phyloP scores from a whole-genome alignment of 2,888 invertebrate genomes.

The Mantis religiosa region DNA sequence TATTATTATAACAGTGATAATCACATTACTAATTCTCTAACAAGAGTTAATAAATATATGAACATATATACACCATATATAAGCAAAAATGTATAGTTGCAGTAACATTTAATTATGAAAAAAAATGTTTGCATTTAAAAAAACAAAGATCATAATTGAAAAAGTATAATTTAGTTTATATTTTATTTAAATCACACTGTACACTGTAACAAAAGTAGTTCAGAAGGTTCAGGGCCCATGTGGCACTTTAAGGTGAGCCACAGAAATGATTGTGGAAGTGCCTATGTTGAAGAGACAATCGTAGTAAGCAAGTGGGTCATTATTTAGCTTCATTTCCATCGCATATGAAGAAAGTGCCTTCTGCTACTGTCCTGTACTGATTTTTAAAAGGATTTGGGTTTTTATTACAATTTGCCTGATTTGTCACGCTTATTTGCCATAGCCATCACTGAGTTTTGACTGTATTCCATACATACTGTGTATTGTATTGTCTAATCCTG shows the following conservation, averaged over 20 bases:
- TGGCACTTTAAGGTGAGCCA: neutral
- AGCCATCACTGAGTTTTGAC: constrained; percentile 46
- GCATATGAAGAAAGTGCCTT: constrained; percentile 33
- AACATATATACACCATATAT: constrained; percentile 18
- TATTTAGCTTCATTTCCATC: constrained; percentile 28
- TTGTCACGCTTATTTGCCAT: constrained; percentile 44
- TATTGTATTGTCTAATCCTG: constrained; percentile 52
- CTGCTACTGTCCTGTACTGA: constrained; percentile 33
- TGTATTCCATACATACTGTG: constrained; percentile 40
- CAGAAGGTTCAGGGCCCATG: constrained; percentile 1
- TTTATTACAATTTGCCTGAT: constrained; percentile 34
- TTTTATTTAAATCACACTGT: neutral
- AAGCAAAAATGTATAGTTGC: constrained; percentile 13
- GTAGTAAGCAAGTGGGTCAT: constrained; percentile 23
- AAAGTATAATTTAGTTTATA: constrained; percentile 6
- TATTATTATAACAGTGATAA: constrained; percentile 15
- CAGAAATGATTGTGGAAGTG: neutral
- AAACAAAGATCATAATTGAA: constrained; percentile 12
- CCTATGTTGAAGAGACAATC: constrained; percentile 2
- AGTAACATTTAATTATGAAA: constrained; percentile 10
- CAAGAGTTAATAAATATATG: constrained; percentile 4
- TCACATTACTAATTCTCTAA: constrained; percentile 20
- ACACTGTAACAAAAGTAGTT: constrained; percentile 15
- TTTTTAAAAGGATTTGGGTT: constrained; percentile 34
- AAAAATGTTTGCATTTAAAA: constrained; percentile 24